Percentiles rank a stretch among this genome's conserved stretches.
These are phyloP conservation scores for Elaphurus davidianus DNA, from an alignment of 2,113 vertebrate species.

Conservation along the genomic window DNA sequence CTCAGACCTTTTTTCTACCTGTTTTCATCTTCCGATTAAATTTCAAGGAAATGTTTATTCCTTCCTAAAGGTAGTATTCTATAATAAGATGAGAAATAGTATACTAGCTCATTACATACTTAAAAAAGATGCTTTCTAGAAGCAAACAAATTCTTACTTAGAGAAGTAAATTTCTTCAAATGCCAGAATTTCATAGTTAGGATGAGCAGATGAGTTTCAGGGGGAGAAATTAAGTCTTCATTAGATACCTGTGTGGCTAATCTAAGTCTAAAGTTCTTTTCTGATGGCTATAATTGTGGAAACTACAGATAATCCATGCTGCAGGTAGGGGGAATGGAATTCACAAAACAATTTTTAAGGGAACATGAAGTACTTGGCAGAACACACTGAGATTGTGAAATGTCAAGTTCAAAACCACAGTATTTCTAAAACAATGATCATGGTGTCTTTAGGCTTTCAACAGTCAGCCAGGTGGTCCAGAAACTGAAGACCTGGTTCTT, in stretches of 20 bases:
- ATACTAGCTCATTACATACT: not conserved
- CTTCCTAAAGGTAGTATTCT: not conserved
- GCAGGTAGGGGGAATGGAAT: not conserved
- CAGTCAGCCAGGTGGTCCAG: rapidly evolving
- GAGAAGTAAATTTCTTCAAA: not conserved
- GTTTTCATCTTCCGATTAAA: not conserved
- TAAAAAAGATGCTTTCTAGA: not conserved
- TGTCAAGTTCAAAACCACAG: not conserved
- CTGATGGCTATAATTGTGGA: not conserved
- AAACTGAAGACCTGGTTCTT: not conserved
- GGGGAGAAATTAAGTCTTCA: not conserved
- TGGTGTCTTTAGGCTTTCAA: not conserved
- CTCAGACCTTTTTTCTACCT: not conserved
- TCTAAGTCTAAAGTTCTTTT: not conserved
- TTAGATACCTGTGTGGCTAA: not conserved
- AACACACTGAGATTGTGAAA: not conserved
- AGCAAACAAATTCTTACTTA: not conserved
- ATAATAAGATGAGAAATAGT: not conserved
- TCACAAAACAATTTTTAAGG: not conserved
- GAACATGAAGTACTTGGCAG: not conserved
- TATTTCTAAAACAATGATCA: not conserved
- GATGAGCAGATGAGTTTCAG: not conserved
- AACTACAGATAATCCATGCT: not conserved
- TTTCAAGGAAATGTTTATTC: not conserved
- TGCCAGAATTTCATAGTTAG: not conserved